Conservation (phyloP, 2,113 vertebrate species). For the Trematomus loennbergii region DNA sequence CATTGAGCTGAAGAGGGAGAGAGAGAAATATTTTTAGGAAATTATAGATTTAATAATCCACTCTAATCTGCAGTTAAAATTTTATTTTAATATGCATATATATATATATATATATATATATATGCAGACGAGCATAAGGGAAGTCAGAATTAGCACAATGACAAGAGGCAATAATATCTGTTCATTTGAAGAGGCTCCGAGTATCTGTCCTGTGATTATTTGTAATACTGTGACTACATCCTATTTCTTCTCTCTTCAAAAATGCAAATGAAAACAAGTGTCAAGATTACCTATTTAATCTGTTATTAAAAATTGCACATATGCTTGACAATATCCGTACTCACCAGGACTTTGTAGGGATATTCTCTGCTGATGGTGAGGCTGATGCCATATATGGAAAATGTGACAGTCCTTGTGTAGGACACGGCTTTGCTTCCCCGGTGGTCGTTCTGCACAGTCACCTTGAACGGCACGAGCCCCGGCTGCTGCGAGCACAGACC, state of each 20-base stretch:
- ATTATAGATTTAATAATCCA: slow-evolving; percentile 73
- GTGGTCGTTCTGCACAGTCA: too few relatives aligned
- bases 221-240: slow-evolving; percentile 39
- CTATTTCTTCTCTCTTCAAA: slow-evolving; percentile 36
- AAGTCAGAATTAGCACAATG: slow-evolving; percentile 62
- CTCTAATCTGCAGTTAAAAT: slow-evolving; percentile 67
- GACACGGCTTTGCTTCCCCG: too few relatives aligned
- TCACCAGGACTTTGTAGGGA: slow-evolving; percentile 65
- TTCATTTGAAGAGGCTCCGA: slow-evolving; percentile 40
- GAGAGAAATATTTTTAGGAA: slow-evolving; percentile 60
- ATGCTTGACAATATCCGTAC: slow-evolving; percentile 9
- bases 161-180: slow-evolving; percentile 39
- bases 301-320: slow-evolving; percentile 11
- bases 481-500: slow-evolving; percentile 60
- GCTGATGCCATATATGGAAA: too few relatives aligned
- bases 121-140: slow-evolving; percentile 26
- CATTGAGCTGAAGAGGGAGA: slow-evolving; percentile 64
- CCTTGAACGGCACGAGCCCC: slow-evolving; percentile 73
- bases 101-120: too few relatives aligned
- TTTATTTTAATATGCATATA: slow-evolving; percentile 68
- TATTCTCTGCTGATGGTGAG: slow-evolving; percentile 73
- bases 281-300: slow-evolving; percentile 10
- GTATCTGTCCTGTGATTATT: slow-evolving; percentile 57
- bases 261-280: slow-evolving; percentile 21
- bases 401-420: too few relatives aligned